Evolutionary conservation across 37 sponge, comb jelly and placozoan genomes (phyloP), one percentile per base, ranked within the genome.

Genomic region (Chondrosia reniformis): DNA sequence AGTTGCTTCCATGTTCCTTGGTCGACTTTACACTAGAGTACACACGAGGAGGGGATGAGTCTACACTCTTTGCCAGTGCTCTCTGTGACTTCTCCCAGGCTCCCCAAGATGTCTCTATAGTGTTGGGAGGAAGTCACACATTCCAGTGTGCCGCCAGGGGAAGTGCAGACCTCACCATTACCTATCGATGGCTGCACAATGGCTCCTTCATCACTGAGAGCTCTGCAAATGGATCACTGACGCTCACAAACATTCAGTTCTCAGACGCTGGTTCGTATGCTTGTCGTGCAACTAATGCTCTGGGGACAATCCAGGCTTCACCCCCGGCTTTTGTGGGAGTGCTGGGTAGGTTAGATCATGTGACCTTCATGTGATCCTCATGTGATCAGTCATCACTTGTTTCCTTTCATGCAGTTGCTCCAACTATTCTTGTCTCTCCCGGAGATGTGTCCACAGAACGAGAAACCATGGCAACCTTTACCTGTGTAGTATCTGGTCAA

Each of bases 111-210:
- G 59, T 37, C 24, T 39, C 56, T 32, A 59, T 57, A 33, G 25
- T 77, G n/a, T 62, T 77, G 4, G 77, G 77, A 34, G 22, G 21
- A n/a, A 41, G 45, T 12, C n/a, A 45, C 27, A 39, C 54, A 0
- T 52, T 86, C 17, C 2, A 32, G n/a, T 80, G 89, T 58, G 9
- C 0, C 10, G 64, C 80, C 21, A 22, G 58, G 15, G 32, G 56
- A n/a, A 89, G 81, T 55, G 24, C 40, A 8, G 56, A 69, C 41
- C 27, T 3, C 15, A 49, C 10, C 4, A 39, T 67, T 13, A 77
- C 45, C 21, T 89, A 89, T 64, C 89, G 81, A 56, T 84, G 85
- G 85, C 31, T 84, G 0, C 84, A 61, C 22, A 84, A 89, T 38
- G 89, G 89, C 21, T 67, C 65, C 0, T n/a, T 46, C 6, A 44